Conservation (phyloP, 2,113 vertebrate genomes). For the Limanda limanda region DNA sequence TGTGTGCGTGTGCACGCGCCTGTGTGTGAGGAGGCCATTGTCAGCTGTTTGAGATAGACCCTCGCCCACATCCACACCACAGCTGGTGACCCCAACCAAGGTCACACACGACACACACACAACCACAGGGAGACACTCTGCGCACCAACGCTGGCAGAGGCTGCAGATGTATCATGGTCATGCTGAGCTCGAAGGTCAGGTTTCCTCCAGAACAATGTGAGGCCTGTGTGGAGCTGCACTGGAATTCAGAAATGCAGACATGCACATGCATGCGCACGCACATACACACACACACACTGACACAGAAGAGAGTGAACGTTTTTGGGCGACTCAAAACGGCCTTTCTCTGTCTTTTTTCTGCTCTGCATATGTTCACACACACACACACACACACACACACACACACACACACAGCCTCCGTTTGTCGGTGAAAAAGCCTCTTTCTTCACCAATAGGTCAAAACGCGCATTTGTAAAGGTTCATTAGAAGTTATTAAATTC, state of each 20-base stretch:
- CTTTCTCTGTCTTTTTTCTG: slow-evolving; percentile 54
- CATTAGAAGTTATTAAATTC: background rate
- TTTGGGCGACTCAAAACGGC: slow-evolving; percentile 41
- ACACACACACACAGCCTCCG: slow-evolving; percentile 7
- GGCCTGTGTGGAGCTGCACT: slow-evolving; percentile 74
- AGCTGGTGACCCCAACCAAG: slow-evolving; percentile 80
- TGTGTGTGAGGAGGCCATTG: slow-evolving; percentile 41
- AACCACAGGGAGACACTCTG: slow-evolving; percentile 25
- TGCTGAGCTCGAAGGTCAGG: slow-evolving; percentile 71
- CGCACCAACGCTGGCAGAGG: slow-evolving; percentile 48
- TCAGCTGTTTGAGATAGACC: slow-evolving; percentile 66
- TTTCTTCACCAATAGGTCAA: slow-evolving; percentile 55
- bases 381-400: background rate
- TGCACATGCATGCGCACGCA: slow-evolving; percentile 45
- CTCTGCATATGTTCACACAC: slow-evolving; percentile 1
- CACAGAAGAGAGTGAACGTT: slow-evolving; percentile 45
- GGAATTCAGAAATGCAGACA: slow-evolving; percentile 72
- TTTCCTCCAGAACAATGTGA: slow-evolving; percentile 83
- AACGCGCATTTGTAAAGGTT: slow-evolving; percentile 30
- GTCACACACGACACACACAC: slow-evolving; percentile 71
- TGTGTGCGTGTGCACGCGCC: slow-evolving; percentile 11
- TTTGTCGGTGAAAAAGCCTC: slow-evolving; percentile 42
- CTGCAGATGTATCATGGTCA: slow-evolving; percentile 72
- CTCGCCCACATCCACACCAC: slow-evolving; percentile 72
- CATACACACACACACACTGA: slow-evolving; percentile 39